Percentiles rank a stretch among this genome's conserved stretches.
These are phyloP conservation scores for Cebus imitator DNA, from an alignment of 2,113 vertebrate genomes.

Conservation along the genomic window DNA sequence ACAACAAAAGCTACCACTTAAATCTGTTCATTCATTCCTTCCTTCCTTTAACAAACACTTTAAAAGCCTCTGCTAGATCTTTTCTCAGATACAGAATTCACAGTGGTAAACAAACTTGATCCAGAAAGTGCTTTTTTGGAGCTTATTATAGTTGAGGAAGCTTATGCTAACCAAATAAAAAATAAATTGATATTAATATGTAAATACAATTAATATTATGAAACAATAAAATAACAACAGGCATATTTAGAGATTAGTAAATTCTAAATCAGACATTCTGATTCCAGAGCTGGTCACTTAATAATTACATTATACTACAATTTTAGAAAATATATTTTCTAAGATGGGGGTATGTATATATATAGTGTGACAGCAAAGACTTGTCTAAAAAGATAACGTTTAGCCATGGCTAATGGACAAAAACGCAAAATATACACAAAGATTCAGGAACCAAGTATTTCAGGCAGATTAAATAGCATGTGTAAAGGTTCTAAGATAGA, in stretches of 20 bases:
- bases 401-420: background rate
- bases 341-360: background rate
- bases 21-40: background rate
- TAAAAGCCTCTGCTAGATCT: background rate
- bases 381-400: background rate
- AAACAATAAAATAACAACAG: background rate
- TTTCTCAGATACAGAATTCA: background rate
- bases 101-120: background rate
- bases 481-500: background rate
- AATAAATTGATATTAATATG: background rate
- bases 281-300: background rate
- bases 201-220: background rate
- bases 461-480: background rate
- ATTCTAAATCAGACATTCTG: background rate
- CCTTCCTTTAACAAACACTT: background rate
- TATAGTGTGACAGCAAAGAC: background rate
- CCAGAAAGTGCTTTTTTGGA: background rate
- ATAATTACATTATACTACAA: background rate
- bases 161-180: background rate
- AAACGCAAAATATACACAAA: background rate
- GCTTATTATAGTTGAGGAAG: background rate
- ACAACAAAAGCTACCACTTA: background rate
- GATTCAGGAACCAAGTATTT: background rate
- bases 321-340: background rate
- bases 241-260: background rate